Percentiles rank a stretch among this genome's conserved stretches.
Conservation (phyloP, 2,797 vertebrate species). For the Nyctibius grandis region DNA sequence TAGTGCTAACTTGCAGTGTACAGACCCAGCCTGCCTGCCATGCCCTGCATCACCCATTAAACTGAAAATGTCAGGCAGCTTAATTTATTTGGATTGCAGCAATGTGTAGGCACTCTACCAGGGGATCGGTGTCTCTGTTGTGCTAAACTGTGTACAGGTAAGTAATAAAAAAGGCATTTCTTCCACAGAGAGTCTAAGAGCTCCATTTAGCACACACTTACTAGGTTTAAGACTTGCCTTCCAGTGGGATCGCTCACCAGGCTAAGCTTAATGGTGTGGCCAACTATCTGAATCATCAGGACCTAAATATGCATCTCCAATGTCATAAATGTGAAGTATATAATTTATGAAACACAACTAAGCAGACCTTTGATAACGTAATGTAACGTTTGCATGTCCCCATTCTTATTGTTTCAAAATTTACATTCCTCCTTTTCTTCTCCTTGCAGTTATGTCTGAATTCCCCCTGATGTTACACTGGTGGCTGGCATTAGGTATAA, state of each 20-base stretch:
- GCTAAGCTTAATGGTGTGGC: not conserved
- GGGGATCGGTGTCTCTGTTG: not conserved
- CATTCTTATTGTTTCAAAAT: not conserved
- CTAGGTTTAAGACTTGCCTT: not conserved
- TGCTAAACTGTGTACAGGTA: not conserved
- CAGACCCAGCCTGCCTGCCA: not conserved
- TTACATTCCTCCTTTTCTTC: not conserved
- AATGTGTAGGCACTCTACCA: not conserved
- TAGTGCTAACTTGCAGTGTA: fast-evolving
- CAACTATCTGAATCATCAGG: not conserved
- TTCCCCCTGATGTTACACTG: slow-evolving; percentile 84
- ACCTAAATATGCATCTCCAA: not conserved
- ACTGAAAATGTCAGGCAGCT: not conserved
- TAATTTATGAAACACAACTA: not conserved
- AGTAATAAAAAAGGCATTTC: not conserved
- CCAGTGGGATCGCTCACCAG: not conserved
- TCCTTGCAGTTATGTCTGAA: slow-evolving; percentile 84
- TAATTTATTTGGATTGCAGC: not conserved
- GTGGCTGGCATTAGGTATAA: slow-evolving; percentile 88
- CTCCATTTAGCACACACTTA: not conserved
- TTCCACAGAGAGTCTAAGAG: not conserved
- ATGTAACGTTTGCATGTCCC: not conserved
- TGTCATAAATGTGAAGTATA: not conserved
- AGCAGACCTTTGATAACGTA: not conserved
- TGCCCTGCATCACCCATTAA: not conserved